A percentile compares a stretch with the other conserved stretches of the same genome.
phyloP scores from a whole-genome alignment of 1,140 invertebrate genomes.

The Drosophila jambulina region DNA sequence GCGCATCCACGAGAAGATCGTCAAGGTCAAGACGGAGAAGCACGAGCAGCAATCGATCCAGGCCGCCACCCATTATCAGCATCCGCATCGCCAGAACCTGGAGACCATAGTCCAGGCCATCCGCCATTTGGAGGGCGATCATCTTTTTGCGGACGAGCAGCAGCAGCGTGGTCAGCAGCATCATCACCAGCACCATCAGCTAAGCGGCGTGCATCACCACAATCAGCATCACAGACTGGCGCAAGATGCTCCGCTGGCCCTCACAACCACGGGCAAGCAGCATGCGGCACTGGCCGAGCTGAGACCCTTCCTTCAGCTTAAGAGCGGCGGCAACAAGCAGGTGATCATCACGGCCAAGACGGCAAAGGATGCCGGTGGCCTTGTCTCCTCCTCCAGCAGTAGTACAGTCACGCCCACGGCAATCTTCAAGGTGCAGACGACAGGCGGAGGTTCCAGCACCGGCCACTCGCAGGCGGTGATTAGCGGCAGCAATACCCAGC shows the following conservation, averaged over 20 bases:
- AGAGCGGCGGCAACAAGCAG: slow-evolving; percentile 73
- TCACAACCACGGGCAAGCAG: slow-evolving; percentile 87
- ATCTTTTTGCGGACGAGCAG: slow-evolving; percentile 92
- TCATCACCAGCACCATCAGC: slow-evolving; percentile 66
- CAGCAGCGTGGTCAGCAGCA: slow-evolving; percentile 71
- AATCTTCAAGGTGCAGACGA: slow-evolving; percentile 80
- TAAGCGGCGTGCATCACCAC: slow-evolving; percentile 48
- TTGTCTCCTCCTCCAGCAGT: slow-evolving; percentile 33
- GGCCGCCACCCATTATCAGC: slow-evolving; percentile 85
- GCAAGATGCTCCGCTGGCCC: slow-evolving; percentile 90
- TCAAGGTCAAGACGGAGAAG: slow-evolving; percentile 80
- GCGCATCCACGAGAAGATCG: slow-evolving; percentile 83
- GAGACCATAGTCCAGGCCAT: slow-evolving; percentile 99
- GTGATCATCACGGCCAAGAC: slow-evolving; percentile 72
- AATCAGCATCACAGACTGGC: slow-evolving; percentile 53
- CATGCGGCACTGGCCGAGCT: slow-evolving; percentile 88
- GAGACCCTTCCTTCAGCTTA: slow-evolving; percentile 88
- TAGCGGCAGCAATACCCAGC: slow-evolving; percentile 49
- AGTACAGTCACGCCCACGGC: slow-evolving; percentile 70
- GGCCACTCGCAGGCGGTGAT: slow-evolving; percentile 34
- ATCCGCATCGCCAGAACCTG: slow-evolving; percentile 94
- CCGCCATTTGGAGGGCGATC: slow-evolving; percentile 96
- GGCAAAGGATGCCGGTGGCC: slow-evolving; percentile 50
- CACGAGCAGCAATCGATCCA: slow-evolving; percentile 61
- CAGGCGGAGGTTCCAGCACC: slow-evolving; percentile 3